Conservation (phyloP, 35 echinoderm and acorn worm genomes). For the Hemicentrotus pulcherrimus region DNA sequence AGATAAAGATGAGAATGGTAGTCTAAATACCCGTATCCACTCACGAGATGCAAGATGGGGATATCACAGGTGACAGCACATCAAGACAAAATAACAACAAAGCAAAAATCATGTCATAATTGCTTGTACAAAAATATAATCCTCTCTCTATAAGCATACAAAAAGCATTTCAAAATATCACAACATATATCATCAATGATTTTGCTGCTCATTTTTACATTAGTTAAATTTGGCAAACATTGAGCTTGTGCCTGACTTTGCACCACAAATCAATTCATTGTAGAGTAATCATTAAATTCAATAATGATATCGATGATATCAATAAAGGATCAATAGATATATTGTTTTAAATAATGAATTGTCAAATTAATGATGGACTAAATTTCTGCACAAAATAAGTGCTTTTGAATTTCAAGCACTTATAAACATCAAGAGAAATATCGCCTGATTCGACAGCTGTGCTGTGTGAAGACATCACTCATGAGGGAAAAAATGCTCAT, state of each 20-base stretch:
- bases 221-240: neutral
- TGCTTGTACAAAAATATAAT: conserved; percentile 7
- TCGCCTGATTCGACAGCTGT: neutral
- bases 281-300: neutral
- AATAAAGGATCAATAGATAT: too few species aligned
- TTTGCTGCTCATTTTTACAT: neutral
- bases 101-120: neutral
- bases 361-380: neutral
- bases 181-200: neutral
- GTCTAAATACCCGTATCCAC: neutral
- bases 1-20: neutral
- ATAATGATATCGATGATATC: neutral
- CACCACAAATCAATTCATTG: neutral
- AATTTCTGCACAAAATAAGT: neutral
- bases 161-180: neutral
- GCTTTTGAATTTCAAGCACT: too few species aligned
- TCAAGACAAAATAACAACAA: neutral
- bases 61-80: neutral
- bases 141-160: neutral
- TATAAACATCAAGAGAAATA: neutral
- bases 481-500: neutral
- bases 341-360: neutral
- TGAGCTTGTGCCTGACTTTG: neutral
- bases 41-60: neutral
- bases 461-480: neutral